Percentiles rank a stretch among this genome's conserved stretches.
phyloP scores from a whole-genome alignment of 2,797 vertebrate genomes.

The Monodelphis domestica region DNA sequence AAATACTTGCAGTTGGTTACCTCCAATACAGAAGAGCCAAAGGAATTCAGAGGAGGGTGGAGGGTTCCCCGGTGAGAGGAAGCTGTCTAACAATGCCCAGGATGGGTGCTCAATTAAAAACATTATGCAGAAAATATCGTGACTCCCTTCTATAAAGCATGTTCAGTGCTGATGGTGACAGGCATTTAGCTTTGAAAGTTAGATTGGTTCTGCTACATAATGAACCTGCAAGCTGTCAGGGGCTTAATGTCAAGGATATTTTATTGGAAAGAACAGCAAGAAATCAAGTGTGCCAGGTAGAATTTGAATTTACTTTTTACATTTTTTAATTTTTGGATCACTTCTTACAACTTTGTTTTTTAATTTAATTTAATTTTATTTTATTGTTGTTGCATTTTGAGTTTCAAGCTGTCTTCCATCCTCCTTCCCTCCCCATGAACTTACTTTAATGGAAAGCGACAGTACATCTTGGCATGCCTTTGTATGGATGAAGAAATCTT shows the following conservation, averaged over 20 bases:
- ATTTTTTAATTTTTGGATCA: too few species aligned
- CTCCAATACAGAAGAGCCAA: neutral
- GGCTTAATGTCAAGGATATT: neutral
- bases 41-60: neutral
- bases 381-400: too few species aligned
- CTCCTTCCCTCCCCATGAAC: too few species aligned
- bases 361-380: too few species aligned
- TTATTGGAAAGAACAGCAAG: neutral
- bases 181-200: neutral
- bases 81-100: neutral
- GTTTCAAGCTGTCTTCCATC: too few species aligned
- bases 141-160: neutral
- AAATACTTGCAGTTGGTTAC: neutral
- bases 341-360: too few species aligned
- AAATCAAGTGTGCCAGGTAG: neutral
- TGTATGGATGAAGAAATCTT: neutral
- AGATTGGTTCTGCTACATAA: neutral
- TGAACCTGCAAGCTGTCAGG: neutral
- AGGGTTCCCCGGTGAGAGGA: neutral
- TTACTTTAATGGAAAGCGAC: neutral
- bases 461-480: neutral
- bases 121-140: conserved; percentile 1
- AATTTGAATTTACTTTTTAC: too few species aligned
- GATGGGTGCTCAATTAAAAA: neutral
- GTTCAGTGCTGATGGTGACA: neutral